These are phyloP conservation scores for Hylyphantes graminicola DNA, from an alignment of 1,140 invertebrate genomes.

Conservation along the genomic window DNA sequence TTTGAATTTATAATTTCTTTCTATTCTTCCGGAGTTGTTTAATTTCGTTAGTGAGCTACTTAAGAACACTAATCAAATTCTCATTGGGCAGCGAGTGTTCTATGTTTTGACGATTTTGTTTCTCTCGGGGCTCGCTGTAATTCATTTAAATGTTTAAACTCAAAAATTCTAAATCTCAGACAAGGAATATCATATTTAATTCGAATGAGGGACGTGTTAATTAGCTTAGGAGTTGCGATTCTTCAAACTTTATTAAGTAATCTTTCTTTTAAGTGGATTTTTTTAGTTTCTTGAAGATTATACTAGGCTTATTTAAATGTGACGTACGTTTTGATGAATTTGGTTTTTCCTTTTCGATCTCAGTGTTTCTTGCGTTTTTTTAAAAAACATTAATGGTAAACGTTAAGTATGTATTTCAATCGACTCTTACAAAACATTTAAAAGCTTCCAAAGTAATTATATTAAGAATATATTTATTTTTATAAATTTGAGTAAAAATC, in stretches of 20 bases:
- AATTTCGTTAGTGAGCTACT: constrained; percentile 52
- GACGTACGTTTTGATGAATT: no score
- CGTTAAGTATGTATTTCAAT: no score
- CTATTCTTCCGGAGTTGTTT: constrained; percentile 38
- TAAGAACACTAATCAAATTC: constrained; percentile 54
- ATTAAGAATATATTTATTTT: no score
- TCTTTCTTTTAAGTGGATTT: no score
- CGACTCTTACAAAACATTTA: no score
- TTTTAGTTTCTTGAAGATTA: no score
- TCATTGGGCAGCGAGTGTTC: not conserved
- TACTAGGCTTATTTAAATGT: no score
- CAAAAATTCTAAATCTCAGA: constrained; percentile 8
- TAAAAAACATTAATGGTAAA: no score
- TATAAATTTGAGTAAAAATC: no score
- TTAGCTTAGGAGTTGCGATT: constrained; percentile 27
- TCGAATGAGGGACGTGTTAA: constrained; percentile 13
- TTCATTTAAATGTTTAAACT: constrained; percentile 35
- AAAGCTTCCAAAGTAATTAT: no score
- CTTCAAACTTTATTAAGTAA: not conserved
- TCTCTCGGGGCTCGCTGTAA: constrained; percentile 1
- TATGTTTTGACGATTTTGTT: constrained; percentile 28
- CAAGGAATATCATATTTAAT: constrained; percentile 27
- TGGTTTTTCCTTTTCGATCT: no score
- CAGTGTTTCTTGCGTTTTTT: no score
- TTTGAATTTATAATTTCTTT: constrained; percentile 59